These are phyloP conservation scores for Oreochromis niloticus DNA, from an alignment of 2,113 vertebrate genomes.

Conservation along the genomic window DNA sequence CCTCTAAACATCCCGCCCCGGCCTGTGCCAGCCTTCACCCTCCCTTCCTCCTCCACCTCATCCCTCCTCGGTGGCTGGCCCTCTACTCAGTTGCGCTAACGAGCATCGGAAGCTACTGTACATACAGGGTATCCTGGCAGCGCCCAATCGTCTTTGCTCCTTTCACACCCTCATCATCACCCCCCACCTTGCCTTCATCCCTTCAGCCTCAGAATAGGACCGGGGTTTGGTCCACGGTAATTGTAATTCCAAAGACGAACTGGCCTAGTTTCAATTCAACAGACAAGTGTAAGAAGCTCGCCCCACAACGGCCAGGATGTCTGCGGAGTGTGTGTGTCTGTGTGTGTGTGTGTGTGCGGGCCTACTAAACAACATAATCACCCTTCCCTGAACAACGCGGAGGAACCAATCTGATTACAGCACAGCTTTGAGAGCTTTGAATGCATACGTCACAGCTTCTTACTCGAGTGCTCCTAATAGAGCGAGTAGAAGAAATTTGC, in stretches of 20 bases:
- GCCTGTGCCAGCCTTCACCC: slow-evolving; percentile 26
- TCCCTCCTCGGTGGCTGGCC: background rate
- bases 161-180: slow-evolving; percentile 38
- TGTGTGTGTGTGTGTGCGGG: background rate
- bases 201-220: slow-evolving; percentile 65
- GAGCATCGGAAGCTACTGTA: slow-evolving; percentile 72
- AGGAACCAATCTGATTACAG: slow-evolving; percentile 58
- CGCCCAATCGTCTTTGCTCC: slow-evolving; percentile 35
- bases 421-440: background rate
- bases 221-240: slow-evolving; percentile 74
- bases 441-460: background rate
- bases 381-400: slow-evolving; percentile 3
- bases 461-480: background rate
- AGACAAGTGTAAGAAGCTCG: slow-evolving; percentile 53
- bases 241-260: slow-evolving; percentile 90
- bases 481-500: background rate
- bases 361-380: slow-evolving; percentile 43
- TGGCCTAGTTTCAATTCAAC: slow-evolving; percentile 84
- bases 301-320: slow-evolving; percentile 53
- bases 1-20: slow-evolving; percentile 51
- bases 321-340: background rate
- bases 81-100: slow-evolving; percentile 53
- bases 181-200: slow-evolving; percentile 42
- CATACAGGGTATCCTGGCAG: slow-evolving; percentile 59
- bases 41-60: background rate